Conservation (phyloP, 1,140 invertebrate species). For the Tetramorium alpestre region DNA sequence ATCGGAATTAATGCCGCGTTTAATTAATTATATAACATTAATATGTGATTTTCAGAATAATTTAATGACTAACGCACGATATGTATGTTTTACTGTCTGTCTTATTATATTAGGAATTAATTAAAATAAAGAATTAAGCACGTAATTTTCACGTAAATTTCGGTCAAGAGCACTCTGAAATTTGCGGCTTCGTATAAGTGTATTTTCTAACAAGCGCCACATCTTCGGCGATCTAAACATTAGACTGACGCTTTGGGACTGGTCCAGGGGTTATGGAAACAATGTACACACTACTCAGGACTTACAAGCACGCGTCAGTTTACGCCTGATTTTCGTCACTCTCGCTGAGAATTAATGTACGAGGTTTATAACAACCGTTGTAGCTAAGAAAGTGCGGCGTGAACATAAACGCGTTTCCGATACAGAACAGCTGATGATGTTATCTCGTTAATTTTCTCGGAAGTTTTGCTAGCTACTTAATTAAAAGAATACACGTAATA, state of each 20-base stretch:
- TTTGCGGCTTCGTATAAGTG: not conserved
- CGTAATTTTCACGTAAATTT: not conserved
- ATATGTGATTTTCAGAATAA: slow-evolving; percentile 3
- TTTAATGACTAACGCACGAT: not conserved
- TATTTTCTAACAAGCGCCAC: slow-evolving; percentile 5
- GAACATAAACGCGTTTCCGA: not conserved
- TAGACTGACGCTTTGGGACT: slow-evolving; percentile 57
- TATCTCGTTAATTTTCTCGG: not conserved
- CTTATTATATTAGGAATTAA: not conserved
- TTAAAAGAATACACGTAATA: not conserved
- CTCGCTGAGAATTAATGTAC: slow-evolving; percentile 33
- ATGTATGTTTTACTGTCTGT: not conserved
- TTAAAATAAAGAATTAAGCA: not conserved
- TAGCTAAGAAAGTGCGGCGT: slow-evolving; percentile 8
- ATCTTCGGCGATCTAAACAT: slow-evolving; percentile 62
- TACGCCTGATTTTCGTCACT: slow-evolving; percentile 63
- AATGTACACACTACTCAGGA: slow-evolving; percentile 53
- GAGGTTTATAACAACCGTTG: slow-evolving; percentile 23
- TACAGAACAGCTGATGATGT: not conserved
- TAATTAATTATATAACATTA: slow-evolving; percentile 39
- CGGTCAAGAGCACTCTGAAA: not conserved
- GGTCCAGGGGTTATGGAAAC: slow-evolving; percentile 69
- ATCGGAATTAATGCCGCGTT: slow-evolving; percentile 1
- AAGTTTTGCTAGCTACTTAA: not conserved
- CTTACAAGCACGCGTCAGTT: slow-evolving; percentile 67